phyloP scores from a whole-genome alignment of 2,888 invertebrate genomes.

The Ennomos erosarius region DNA sequence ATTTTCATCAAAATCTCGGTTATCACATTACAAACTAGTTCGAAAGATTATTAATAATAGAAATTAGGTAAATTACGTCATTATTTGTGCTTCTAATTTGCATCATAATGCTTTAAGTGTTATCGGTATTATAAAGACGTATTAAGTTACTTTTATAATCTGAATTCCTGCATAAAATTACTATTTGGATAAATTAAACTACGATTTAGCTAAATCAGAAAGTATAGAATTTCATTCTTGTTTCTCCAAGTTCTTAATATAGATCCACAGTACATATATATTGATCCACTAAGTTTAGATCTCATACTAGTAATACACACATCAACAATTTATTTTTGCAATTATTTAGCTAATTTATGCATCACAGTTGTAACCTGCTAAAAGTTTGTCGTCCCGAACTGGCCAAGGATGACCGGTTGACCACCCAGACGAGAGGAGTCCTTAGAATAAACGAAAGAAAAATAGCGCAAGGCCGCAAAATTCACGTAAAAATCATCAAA shows the following conservation, averaged over 20 bases:
- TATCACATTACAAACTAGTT: constrained; percentile 11
- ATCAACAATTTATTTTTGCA: no score
- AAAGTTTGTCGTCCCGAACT: constrained; percentile 29
- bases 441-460: constrained; percentile 31
- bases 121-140: constrained; percentile 22
- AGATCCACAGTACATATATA: no score
- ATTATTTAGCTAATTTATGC: no score
- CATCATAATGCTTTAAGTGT: constrained; percentile 11
- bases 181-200: constrained; percentile 4
- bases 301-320: no score
- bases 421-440: no score
- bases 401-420: no score
- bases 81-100: constrained; percentile 5
- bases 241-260: no score
- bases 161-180: constrained; percentile 18
- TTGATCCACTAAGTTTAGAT: no score
- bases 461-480: constrained; percentile 11
- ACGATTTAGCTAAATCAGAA: constrained; percentile 1
- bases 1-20: no score
- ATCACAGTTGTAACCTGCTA: constrained; percentile 17
- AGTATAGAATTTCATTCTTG: not conserved
- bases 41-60: constrained; percentile 5
- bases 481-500: no score
- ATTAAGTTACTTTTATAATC: constrained; percentile 14
- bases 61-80: constrained; percentile 7